Evolutionary conservation across 2,113 vertebrate genomes (phyloP).

Genomic region (Eclectus roratus): DNA sequence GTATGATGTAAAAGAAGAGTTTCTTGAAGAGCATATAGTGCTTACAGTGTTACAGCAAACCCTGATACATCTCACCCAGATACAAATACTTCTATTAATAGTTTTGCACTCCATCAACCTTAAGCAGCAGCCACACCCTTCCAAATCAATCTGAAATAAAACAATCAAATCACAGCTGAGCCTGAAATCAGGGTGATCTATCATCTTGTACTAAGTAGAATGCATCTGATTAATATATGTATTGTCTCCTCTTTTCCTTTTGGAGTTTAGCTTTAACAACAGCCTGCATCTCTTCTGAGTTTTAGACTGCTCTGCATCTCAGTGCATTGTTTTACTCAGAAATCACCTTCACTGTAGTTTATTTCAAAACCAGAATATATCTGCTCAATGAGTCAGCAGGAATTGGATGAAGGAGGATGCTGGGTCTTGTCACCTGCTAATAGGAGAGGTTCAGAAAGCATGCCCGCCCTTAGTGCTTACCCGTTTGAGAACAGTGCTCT

Average conservation of each 20-base stretch:
- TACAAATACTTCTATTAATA: neutral
- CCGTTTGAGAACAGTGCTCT: neutral
- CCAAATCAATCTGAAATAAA: neutral
- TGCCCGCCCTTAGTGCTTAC: neutral
- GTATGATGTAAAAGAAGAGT: neutral
- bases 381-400: neutral
- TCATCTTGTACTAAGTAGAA: neutral
- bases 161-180: neutral
- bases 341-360: neutral
- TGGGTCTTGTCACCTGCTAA: neutral
- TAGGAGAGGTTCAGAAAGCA: neutral
- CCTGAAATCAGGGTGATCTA: neutral
- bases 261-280: neutral
- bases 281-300: neutral
- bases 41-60: neutral
- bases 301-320: neutral
- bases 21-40: neutral
- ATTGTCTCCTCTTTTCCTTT: neutral
- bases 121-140: neutral
- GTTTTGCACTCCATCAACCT: neutral
- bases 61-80: neutral
- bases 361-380: neutral
- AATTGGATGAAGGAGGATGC: accelerated
- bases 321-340: neutral
- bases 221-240: neutral